These are phyloP conservation scores for Trachelus iudaicus DNA, from an alignment of 2,888 invertebrate species.

Conservation along the genomic window DNA sequence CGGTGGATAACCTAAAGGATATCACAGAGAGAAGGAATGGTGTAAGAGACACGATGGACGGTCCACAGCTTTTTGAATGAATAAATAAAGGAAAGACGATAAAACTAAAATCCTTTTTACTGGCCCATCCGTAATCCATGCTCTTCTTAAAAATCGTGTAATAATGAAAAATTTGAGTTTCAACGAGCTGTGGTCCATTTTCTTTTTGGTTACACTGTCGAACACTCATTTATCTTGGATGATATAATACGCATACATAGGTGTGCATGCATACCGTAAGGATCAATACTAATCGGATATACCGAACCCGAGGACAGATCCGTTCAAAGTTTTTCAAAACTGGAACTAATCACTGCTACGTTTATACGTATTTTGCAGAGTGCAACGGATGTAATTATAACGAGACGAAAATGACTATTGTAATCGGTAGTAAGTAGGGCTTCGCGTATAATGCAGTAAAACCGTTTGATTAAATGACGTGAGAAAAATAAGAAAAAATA, in stretches of 20 bases:
- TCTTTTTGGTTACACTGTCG: neutral
- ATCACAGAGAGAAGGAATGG: neutral
- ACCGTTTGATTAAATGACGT: neutral
- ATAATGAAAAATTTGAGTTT: neutral
- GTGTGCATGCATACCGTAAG: neutral
- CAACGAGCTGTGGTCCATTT: neutral
- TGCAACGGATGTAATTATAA: neutral
- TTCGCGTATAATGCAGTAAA: constrained; percentile 5
- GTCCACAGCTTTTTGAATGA: constrained; percentile 16
- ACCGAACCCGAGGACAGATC: neutral
- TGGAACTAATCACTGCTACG: neutral
- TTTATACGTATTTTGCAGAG: neutral
- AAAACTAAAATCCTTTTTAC: constrained; percentile 5
- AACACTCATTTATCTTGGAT: neutral
- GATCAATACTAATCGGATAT: neutral
- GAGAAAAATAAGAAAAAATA: neutral
- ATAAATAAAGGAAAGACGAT: neutral
- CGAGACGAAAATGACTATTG: neutral
- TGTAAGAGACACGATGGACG: constrained; percentile 4
- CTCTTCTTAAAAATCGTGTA: neutral
- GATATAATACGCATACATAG: neutral
- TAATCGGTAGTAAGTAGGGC: constrained; percentile 46
- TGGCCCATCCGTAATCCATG: constrained; percentile 3
- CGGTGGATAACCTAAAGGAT: neutral
- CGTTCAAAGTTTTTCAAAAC: neutral